phyloP scores from a whole-genome alignment of 2,888 invertebrate species.

The Sphaeridia pumilis region DNA sequence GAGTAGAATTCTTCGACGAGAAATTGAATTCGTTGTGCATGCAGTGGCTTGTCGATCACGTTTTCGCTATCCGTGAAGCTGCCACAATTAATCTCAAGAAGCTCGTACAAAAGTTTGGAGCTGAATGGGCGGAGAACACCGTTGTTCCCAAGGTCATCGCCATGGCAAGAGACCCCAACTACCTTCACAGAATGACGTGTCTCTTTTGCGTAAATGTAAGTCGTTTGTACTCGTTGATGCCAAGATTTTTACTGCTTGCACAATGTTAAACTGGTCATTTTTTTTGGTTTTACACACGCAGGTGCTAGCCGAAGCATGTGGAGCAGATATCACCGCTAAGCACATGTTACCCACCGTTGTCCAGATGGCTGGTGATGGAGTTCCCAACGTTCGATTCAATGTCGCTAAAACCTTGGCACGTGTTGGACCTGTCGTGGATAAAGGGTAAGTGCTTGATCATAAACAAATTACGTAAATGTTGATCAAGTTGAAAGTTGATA shows the following conservation, averaged over 20 bases:
- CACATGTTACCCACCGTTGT: slow-evolving; percentile 90
- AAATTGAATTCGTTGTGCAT: slow-evolving; percentile 93
- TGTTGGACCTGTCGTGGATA: slow-evolving; percentile 81
- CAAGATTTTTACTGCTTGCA: too few species aligned
- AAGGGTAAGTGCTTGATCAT: slow-evolving; percentile 46
- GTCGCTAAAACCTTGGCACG: slow-evolving; percentile 95
- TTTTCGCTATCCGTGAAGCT: slow-evolving; percentile 97
- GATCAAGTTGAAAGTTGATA: too few species aligned
- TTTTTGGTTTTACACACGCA: slow-evolving; percentile 37
- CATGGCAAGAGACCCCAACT: slow-evolving; percentile 94
- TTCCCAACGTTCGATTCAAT: slow-evolving; percentile 97
- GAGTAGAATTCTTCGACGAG: slow-evolving; percentile 96
- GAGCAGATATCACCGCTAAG: slow-evolving; percentile 80
- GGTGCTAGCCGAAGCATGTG: slow-evolving; percentile 77
- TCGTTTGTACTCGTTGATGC: slow-evolving; percentile 38
- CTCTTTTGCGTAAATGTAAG: slow-evolving; percentile 88
- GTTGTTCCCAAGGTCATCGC: slow-evolving; percentile 92
- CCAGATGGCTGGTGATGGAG: slow-evolving; percentile 86
- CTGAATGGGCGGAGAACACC: slow-evolving; percentile 92
- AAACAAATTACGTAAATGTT: too few species aligned
- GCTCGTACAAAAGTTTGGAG: slow-evolving; percentile 94
- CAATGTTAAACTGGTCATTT: too few species aligned
- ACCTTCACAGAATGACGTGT: slow-evolving; percentile 96
- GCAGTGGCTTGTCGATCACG: slow-evolving; percentile 98
- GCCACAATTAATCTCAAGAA: slow-evolving; percentile 93